A percentile compares a stretch with the other conserved stretches of the same genome.
Evolutionary conservation across 2,113 vertebrate species (phyloP).

Genomic region (western clawed frog (Xenopus tropicalis)): DNA sequence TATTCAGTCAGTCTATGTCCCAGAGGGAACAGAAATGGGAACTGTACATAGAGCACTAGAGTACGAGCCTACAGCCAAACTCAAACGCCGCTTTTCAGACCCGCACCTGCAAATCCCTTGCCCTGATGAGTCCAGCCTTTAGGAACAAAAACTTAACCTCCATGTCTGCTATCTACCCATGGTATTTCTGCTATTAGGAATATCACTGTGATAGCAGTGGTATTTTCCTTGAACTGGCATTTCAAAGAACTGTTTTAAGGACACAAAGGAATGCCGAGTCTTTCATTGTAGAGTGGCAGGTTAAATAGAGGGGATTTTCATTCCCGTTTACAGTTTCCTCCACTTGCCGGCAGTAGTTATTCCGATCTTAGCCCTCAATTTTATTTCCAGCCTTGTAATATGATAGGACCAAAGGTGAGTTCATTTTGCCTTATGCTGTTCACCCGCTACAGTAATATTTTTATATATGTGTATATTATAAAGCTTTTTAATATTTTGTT

Average conservation of each 20-base stretch:
- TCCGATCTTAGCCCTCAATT: not conserved
- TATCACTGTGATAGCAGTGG: too few species aligned
- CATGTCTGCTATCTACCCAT: not conserved
- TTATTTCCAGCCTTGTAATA: constrained; percentile 16
- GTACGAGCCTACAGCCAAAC: constrained; percentile 47
- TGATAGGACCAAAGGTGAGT: constrained; percentile 40
- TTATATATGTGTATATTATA: constrained; percentile 44
- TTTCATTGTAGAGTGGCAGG: not conserved
- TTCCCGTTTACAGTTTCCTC: not conserved
- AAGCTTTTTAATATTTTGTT: constrained; percentile 22
- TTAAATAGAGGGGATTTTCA: constrained; percentile 2
- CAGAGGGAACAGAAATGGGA: constrained; percentile 50
- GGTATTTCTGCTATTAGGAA: not conserved
- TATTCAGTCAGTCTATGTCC: constrained; percentile 78
- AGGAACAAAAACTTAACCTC: not conserved
- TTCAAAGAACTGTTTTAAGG: not conserved
- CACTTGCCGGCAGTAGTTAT: not conserved
- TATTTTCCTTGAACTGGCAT: not conserved
- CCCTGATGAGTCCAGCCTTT: constrained; percentile 48
- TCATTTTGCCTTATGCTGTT: constrained; percentile 35
- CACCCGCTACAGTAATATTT: constrained; percentile 45
- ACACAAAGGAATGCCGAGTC: too few species aligned
- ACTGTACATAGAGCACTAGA: constrained; percentile 47
- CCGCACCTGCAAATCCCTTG: constrained; percentile 63
- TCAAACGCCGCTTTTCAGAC: constrained; percentile 81